These are phyloP conservation scores for Steatornis caripensis DNA, from an alignment of 2,113 vertebrate genomes.

Conservation along the genomic window DNA sequence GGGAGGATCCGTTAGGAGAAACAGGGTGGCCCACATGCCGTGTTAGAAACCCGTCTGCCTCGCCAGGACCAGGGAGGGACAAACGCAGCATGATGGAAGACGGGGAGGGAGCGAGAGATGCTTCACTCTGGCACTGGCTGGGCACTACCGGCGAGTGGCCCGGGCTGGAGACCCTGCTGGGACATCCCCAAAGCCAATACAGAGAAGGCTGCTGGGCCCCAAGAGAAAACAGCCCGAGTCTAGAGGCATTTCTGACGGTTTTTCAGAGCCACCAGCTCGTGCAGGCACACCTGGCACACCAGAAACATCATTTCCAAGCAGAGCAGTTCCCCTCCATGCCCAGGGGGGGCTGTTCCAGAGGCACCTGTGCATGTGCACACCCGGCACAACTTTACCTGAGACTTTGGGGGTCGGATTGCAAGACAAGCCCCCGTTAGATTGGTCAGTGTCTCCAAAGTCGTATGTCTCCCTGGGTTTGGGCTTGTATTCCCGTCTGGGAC, in stretches of 20 bases:
- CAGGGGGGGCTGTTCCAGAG: not conserved
- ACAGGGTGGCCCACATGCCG: not conserved
- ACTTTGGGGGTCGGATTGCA: slow-evolving; percentile 69
- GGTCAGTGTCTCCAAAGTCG: slow-evolving; percentile 82
- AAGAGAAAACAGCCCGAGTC: not conserved
- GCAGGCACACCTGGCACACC: not conserved
- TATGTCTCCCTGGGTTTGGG: slow-evolving; percentile 88
- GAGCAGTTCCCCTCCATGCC: not conserved
- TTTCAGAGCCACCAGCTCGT: not conserved
- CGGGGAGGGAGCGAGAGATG: not conserved
- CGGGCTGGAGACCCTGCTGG: not conserved
- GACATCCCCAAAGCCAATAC: not conserved
- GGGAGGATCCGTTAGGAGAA: not conserved
- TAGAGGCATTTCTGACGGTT: not conserved
- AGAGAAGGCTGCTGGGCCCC: not conserved
- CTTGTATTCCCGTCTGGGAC: slow-evolving; percentile 86
- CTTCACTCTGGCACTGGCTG: not conserved
- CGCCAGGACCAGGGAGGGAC: not conserved
- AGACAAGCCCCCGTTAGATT: slow-evolving; percentile 89
- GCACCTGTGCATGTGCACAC: not conserved
- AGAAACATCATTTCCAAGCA: not conserved
- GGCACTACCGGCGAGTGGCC: not conserved
- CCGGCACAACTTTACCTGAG: slow-evolving; percentile 48
- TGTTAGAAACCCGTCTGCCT: not conserved
- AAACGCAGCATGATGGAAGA: not conserved